A percentile compares a stretch with the other conserved stretches of the same genome.
Conservation (phyloP, 2,113 vertebrate species). For the Eolophus roseicapilla region DNA sequence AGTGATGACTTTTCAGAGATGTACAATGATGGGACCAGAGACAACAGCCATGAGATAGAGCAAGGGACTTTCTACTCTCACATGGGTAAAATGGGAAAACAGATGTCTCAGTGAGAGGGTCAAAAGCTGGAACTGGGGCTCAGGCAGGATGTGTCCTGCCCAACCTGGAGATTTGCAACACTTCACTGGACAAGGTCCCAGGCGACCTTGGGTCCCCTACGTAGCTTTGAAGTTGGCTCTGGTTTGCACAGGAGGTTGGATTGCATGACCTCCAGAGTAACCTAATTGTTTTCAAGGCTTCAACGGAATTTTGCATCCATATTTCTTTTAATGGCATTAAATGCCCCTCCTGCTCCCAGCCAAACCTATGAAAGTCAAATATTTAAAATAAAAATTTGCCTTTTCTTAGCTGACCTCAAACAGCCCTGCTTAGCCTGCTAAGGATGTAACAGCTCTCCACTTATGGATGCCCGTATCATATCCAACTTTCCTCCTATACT, state of each 20-base stretch:
- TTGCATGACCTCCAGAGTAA: neutral
- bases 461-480: neutral
- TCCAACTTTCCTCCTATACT: neutral
- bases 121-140: neutral
- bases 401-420: neutral
- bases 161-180: neutral
- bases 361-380: neutral
- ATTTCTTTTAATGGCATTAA: neutral
- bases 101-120: neutral
- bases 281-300: neutral
- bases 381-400: neutral
- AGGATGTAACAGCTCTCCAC: neutral
- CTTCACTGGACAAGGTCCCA: neutral
- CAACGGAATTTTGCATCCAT: neutral
- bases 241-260: neutral
- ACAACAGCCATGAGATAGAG: neutral
- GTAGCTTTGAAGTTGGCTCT: neutral
- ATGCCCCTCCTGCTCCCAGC: neutral
- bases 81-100: neutral
- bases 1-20: neutral
- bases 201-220: accelerated
- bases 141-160: neutral
- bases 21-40: accelerated
- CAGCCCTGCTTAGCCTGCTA: neutral
- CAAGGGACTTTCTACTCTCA: neutral